Evolutionary conservation across 2,113 vertebrate genomes (phyloP).

Genomic region (Tetrax tetrax): DNA sequence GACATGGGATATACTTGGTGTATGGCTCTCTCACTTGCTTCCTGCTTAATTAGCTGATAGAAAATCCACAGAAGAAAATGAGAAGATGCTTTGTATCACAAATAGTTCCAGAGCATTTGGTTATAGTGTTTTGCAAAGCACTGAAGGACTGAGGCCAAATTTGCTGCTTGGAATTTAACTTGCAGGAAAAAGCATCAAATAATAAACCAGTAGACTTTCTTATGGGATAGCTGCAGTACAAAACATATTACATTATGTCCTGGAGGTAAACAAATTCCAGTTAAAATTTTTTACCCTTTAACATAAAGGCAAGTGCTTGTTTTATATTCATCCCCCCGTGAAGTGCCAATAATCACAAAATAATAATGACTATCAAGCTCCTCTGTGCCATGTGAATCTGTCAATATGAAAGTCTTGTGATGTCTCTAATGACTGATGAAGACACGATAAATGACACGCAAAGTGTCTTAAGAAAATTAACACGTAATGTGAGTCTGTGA

Average conservation of each 20-base stretch:
- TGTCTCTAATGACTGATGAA: background rate
- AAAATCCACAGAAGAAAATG: background rate
- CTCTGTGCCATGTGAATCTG: background rate
- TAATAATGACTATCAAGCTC: background rate
- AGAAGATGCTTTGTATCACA: background rate
- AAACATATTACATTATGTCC: background rate
- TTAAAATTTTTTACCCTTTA: background rate
- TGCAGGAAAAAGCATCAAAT: background rate
- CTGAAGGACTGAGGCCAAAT: background rate
- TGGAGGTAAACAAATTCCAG: background rate
- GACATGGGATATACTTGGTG: rapidly evolving
- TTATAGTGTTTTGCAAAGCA: background rate
- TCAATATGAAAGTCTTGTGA: background rate
- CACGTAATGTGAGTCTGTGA: too few relatives aligned
- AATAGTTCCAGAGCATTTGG: background rate
- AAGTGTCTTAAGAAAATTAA: background rate
- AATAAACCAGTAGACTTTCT: background rate
- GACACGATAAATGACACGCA: background rate
- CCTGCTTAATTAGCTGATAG: background rate
- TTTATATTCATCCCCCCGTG: background rate
- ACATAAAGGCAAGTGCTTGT: background rate
- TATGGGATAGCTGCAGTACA: background rate
- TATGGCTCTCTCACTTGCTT: background rate
- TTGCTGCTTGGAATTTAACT: background rate
- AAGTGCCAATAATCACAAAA: background rate